Percentiles rank a stretch among this genome's conserved stretches.
Evolutionary conservation across 2,113 vertebrate genomes (phyloP).

Genomic region (Heterochromis multidens): DNA sequence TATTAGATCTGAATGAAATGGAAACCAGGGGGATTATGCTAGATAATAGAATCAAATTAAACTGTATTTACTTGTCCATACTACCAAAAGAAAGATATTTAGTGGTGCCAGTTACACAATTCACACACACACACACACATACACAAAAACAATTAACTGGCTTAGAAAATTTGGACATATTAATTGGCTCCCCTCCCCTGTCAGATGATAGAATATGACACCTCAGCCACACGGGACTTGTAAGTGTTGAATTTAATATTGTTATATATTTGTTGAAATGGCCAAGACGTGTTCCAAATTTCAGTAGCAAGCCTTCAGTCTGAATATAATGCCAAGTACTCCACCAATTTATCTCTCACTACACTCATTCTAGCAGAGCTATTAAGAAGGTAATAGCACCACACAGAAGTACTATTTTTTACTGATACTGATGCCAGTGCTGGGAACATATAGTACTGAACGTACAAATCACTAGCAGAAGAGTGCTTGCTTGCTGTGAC

Average conservation of each 20-base stretch:
- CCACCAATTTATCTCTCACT: not conserved
- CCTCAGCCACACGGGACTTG: not conserved
- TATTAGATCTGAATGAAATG: not conserved
- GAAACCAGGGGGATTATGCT: not conserved
- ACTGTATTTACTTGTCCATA: not conserved
- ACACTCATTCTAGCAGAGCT: not conserved
- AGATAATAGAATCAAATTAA: not conserved
- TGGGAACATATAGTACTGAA: not conserved
- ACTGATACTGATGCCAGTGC: not conserved
- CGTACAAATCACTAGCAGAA: not conserved
- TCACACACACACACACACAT: not conserved
- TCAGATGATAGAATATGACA: not conserved
- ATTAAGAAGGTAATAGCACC: not conserved
- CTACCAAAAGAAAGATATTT: not conserved
- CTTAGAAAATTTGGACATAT: not conserved
- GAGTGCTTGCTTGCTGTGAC: not conserved
- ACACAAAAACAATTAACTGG: not conserved
- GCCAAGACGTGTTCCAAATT: not conserved
- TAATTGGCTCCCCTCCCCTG: not conserved
- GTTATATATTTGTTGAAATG: not conserved
- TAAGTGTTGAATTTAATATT: not conserved
- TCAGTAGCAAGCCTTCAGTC: not conserved
- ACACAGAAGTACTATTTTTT: not conserved
- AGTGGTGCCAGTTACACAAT: not conserved
- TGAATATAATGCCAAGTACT: not conserved